Evolutionary conservation across 2,797 vertebrate species (phyloP), one percentile per base, ranked within the genome.

Genomic region (Dryobates pubescens): DNA sequence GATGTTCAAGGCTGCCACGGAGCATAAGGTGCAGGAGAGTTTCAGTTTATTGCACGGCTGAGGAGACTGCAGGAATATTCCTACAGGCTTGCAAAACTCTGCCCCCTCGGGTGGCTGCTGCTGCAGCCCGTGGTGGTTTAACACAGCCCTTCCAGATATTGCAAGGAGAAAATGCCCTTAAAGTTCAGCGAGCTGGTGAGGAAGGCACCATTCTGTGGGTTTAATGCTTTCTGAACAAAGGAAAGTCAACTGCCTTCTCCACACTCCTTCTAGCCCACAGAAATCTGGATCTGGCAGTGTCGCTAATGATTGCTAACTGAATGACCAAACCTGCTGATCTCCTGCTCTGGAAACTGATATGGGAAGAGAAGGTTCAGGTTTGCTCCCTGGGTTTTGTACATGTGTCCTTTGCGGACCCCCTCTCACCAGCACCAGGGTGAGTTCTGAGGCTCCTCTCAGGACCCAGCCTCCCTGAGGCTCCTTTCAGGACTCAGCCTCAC

Each of bases 171-270:
- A 53, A 49, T 34, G 62, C 71, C 89, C 64, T 34, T 62, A 4
- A 67, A 94, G 47, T 57, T 70, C 74, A n/a, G 67, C 54, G 23
- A 62, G 59, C 19, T 51, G 38, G 58, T 86, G 1, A 38, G 74
- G 91, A 97, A 97, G 95, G 96, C 96, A 97, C 96, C 75, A 2
- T 86, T 90, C 29, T 7, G n/a, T 67, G 65, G 41, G 81, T 92
- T 64, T 59, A 82, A 70, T 27, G 56, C 75, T 95, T 81, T 83
- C 73, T 34, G 54, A 75, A 67, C 29, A 59, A 65, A 67, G 45
- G 47, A 79, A 89, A 90, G 62, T 65, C 56, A n/a, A n/a, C 88
- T 80, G 70, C 59, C 2, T 70, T 65, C 75, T 20, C 51, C 41
- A 41, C 63, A 90, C 77, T 51, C 57, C 41, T 61, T 26, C 43